phyloP scores from a whole-genome alignment of 2,888 invertebrate species.

The Icerya purchasi region DNA sequence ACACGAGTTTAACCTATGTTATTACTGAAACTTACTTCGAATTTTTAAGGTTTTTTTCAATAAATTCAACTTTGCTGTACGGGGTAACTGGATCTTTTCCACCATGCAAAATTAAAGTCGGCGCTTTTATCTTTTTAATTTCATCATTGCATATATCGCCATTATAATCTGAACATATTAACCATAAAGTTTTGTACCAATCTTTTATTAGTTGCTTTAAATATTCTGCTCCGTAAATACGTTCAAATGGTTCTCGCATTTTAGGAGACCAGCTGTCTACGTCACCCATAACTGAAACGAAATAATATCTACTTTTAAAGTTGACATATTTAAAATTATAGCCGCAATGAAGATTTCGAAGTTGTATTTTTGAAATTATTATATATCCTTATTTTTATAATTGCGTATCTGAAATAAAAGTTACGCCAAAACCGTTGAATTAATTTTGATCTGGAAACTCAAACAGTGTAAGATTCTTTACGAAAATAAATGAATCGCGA shows the following conservation, averaged over 20 bases:
- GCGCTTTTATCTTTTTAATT: conserved; percentile 42
- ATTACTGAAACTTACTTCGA: conserved; percentile 34
- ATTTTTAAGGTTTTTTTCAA: conserved; percentile 40
- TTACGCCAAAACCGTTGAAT: no score
- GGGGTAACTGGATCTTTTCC: conserved; percentile 59
- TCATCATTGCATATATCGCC: conserved; percentile 50
- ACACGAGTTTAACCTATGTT: no score
- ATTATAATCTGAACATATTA: conserved; percentile 34
- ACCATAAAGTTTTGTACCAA: conserved; percentile 45
- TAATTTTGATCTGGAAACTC: no score
- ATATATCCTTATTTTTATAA: no score
- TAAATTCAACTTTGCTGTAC: conserved; percentile 45
- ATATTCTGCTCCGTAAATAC: conserved; percentile 48
- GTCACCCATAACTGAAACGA: conserved; percentile 39
- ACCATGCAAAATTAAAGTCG: conserved; percentile 64
- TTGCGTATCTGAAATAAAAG: no score
- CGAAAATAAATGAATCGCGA: no score
- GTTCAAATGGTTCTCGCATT: conserved; percentile 48
- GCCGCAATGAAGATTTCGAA: no score
- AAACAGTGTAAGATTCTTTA: no score
- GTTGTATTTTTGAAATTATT: no score
- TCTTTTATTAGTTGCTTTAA: conserved; percentile 44
- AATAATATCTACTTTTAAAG: no score
- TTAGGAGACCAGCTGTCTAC: conserved; percentile 55
- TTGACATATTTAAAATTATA: no score